Conservation (phyloP, 2,888 invertebrate species). For the Noctua fimbriata region DNA sequence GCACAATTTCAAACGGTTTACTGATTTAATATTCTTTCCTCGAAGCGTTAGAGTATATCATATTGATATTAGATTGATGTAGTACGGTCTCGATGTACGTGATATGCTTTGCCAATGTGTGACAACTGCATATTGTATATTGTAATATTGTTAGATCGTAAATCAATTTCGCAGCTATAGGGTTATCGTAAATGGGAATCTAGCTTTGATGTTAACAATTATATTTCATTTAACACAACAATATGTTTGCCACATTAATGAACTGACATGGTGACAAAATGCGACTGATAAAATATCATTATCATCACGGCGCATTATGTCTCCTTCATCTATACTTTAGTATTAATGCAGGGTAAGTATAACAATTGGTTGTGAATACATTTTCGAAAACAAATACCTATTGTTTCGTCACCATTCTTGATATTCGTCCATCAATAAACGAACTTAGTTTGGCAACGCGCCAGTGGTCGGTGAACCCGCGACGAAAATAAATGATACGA, state of each 20-base stretch:
- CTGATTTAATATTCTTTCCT: constrained; percentile 48
- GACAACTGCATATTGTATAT: constrained; percentile 12
- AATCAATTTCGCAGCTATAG: background rate
- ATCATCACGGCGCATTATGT: background rate
- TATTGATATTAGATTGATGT: constrained; percentile 58
- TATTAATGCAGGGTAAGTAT: background rate
- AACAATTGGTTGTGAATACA: constrained; percentile 13
- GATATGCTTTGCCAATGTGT: constrained; percentile 37
- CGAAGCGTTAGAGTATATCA: constrained; percentile 32
- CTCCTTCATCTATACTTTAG: background rate
- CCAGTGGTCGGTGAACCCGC: constrained; percentile 50
- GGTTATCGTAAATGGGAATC: background rate
- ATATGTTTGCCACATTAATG: background rate
- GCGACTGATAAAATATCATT: background rate
- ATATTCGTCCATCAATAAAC: constrained; percentile 23
- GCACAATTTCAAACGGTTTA: constrained; percentile 3
- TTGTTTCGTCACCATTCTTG: constrained; percentile 44
- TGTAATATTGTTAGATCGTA: constrained; percentile 20
- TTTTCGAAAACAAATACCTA: constrained; percentile 16
- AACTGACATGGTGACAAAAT: background rate
- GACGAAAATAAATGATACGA: constrained; percentile 47
- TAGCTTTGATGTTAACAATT: background rate
- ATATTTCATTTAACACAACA: background rate
- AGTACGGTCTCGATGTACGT: constrained; percentile 36
- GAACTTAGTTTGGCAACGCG: constrained; percentile 49